Conservation (phyloP, 2,113 vertebrate species). For the Emydura subglobosa region DNA sequence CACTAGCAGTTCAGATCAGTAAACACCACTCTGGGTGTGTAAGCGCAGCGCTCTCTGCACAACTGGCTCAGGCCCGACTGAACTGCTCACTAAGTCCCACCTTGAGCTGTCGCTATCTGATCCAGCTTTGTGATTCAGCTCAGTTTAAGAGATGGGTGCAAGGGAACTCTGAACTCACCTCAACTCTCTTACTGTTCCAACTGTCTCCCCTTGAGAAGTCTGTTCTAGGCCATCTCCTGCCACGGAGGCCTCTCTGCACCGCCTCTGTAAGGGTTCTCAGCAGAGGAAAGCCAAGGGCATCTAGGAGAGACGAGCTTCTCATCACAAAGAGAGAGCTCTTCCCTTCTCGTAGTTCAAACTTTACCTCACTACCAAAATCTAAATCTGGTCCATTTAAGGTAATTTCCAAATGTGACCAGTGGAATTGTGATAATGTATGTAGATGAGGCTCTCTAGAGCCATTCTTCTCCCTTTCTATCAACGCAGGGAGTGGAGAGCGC, state of each 20-base stretch:
- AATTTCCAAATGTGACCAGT: background rate
- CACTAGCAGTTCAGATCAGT: background rate
- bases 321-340: rapidly evolving
- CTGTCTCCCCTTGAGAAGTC: background rate
- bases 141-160: rapidly evolving
- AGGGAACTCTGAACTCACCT: background rate
- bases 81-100: rapidly evolving
- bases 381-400: background rate
- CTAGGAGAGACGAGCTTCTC: background rate
- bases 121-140: background rate
- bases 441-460: background rate
- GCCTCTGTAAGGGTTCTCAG: background rate
- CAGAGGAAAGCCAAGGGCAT: background rate
- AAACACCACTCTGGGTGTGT: background rate
- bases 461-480: background rate
- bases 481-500: background rate
- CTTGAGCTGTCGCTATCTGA: rapidly evolving
- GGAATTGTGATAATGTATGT: background rate
- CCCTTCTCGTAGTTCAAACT: background rate
- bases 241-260: background rate
- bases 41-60: background rate
- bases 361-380: background rate
- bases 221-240: background rate
- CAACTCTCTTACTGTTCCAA: background rate
- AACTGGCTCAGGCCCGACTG: rapidly evolving